These are phyloP conservation scores for Steromphala cineraria DNA, from an alignment of 2,888 invertebrate species.

Conservation along the genomic window DNA sequence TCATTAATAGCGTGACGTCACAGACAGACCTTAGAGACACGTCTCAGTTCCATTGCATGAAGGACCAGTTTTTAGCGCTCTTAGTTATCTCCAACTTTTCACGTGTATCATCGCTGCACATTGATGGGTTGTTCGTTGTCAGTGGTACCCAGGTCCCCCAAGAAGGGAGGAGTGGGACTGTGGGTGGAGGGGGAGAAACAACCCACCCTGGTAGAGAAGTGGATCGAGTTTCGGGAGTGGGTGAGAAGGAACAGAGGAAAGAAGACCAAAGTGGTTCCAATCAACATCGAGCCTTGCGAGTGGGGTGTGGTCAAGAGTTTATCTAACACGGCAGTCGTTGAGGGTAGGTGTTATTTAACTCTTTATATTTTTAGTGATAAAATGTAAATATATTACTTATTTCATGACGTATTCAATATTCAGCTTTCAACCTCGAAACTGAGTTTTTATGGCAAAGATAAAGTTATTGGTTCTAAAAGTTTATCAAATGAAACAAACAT, in stretches of 20 bases:
- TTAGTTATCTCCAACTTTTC: too few species aligned
- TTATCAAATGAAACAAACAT: too few species aligned
- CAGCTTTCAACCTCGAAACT: too few species aligned
- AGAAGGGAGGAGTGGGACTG: neutral
- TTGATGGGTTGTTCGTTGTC: neutral
- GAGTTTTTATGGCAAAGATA: too few species aligned
- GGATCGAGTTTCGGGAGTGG: neutral
- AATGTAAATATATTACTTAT: too few species aligned
- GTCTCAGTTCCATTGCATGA: neutral
- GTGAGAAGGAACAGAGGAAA: neutral
- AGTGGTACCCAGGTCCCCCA: neutral
- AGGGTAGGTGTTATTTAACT: too few species aligned
- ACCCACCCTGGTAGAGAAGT: neutral
- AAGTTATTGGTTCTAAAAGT: too few species aligned
- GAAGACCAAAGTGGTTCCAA: neutral
- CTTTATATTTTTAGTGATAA: too few species aligned
- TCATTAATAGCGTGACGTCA: neutral
- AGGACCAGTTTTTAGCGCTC: neutral
- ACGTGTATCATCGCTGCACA: too few species aligned
- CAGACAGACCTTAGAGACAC: neutral
- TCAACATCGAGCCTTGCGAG: neutral
- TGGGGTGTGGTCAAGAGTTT: too few species aligned
- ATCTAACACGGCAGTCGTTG: too few species aligned
- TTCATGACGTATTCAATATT: too few species aligned
- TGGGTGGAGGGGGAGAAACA: neutral